A percentile compares a stretch with the other conserved stretches of the same genome.
These are phyloP conservation scores for Amblyjoppa proteus DNA, from an alignment of 2,888 invertebrate genomes.

Conservation along the genomic window DNA sequence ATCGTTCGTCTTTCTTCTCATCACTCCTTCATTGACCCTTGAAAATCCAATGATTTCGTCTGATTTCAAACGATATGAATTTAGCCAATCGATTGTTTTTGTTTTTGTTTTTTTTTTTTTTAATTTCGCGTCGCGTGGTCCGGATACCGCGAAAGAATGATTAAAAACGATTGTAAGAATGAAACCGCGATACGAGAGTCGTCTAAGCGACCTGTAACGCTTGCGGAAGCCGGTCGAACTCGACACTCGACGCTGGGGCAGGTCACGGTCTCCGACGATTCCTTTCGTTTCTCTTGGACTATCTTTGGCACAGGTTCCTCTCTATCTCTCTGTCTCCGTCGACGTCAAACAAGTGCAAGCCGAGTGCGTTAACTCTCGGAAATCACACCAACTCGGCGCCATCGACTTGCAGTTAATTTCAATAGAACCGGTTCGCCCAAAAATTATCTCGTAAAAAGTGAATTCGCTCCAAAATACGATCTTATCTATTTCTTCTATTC, in stretches of 20 bases:
- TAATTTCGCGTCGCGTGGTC: neutral
- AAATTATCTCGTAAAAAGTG: neutral
- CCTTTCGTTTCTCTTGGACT: slow-evolving; percentile 50
- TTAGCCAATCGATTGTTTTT: neutral
- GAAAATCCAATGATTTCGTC: neutral
- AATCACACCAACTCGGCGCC: neutral
- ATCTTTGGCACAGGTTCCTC: slow-evolving; percentile 65
- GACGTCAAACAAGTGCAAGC: slow-evolving; percentile 22
- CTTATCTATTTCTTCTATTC: neutral
- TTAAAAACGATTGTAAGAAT: neutral
- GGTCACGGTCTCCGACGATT: slow-evolving; percentile 66
- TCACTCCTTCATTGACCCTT: neutral
- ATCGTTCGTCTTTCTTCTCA: neutral
- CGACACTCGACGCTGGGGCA: slow-evolving; percentile 56
- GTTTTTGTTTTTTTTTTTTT: neutral
- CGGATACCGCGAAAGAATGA: neutral
- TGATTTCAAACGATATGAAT: neutral
- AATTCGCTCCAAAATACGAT: neutral
- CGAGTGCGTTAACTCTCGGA: slow-evolving; percentile 32
- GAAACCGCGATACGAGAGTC: slow-evolving; percentile 31
- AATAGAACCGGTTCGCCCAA: neutral
- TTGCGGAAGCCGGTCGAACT: slow-evolving; percentile 45
- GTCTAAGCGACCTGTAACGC: slow-evolving; percentile 48
- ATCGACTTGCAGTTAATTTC: slow-evolving; percentile 32
- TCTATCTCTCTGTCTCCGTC: slow-evolving; percentile 7